phyloP scores from a whole-genome alignment of 92 coral and sea anemone genomes.

The Parazoanthus darwini region DNA sequence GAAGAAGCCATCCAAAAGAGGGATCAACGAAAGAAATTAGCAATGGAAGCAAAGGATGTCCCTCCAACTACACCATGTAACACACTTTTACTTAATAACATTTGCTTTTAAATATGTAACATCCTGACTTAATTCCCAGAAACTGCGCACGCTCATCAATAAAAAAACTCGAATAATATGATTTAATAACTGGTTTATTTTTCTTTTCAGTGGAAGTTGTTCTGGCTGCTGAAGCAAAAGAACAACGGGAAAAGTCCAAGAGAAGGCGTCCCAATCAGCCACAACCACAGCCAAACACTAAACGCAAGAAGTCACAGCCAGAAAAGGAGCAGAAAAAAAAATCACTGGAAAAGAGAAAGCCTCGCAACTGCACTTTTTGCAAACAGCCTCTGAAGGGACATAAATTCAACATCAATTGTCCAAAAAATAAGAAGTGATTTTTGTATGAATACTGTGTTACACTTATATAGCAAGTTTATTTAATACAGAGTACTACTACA shows the following conservation, averaged over 20 bases:
- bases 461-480: not conserved
- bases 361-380: slow-evolving; percentile 21
- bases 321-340: not conserved
- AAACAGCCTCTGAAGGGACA: slow-evolving; percentile 24
- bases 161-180: no score
- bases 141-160: no score
- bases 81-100: no score
- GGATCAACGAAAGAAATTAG: not conserved
- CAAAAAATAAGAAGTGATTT: slow-evolving; percentile 5
- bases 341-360: slow-evolving; percentile 6
- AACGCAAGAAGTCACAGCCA: slow-evolving; percentile 12
- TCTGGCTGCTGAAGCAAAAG: slow-evolving; percentile 18
- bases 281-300: not conserved
- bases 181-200: no score
- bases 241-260: slow-evolving; percentile 5
- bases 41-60: slow-evolving; percentile 35
- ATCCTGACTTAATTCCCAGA: no score
- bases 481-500: not conserved
- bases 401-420: slow-evolving; percentile 26
- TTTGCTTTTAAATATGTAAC: no score
- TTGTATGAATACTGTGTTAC: not conserved
- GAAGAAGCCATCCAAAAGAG: slow-evolving; percentile 30
- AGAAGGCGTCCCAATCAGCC: not conserved
- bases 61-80: not conserved
- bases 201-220: slow-evolving; percentile 24